phyloP scores from a whole-genome alignment of 2,797 vertebrate genomes.

The Melanotaenia nigrans region DNA sequence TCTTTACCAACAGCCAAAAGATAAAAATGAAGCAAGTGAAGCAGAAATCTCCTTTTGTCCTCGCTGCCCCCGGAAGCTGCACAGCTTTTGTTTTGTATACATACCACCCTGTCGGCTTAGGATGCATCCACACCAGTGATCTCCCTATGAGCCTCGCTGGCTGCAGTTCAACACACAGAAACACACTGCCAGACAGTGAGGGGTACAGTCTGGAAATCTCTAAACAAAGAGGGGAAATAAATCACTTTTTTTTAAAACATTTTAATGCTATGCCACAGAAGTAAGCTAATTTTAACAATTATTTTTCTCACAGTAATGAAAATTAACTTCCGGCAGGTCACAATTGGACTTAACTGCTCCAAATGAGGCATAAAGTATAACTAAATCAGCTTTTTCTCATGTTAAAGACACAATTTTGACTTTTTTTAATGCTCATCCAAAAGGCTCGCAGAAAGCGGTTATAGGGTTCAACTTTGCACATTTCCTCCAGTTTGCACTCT shows the following conservation, averaged over 20 bases:
- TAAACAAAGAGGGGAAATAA: slow-evolving; percentile 9
- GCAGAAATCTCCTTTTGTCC: slow-evolving; percentile 54
- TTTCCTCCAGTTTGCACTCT: slow-evolving; percentile 39
- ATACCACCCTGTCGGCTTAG: slow-evolving; percentile 35
- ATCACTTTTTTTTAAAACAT: not conserved
- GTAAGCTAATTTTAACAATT: not conserved
- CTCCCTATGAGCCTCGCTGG: slow-evolving; percentile 47
- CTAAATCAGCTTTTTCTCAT: not conserved
- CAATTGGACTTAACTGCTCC: not conserved
- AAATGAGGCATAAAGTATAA: not conserved
- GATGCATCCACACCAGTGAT: slow-evolving; percentile 40
- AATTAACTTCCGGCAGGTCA: not conserved
- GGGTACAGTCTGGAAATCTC: not conserved
- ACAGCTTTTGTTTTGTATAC: slow-evolving; percentile 68
- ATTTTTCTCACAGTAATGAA: not conserved
- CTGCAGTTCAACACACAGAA: slow-evolving; percentile 33
- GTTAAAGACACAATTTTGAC: not conserved
- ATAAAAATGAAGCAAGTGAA: slow-evolving; percentile 46
- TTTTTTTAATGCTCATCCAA: not conserved
- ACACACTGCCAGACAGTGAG: slow-evolving; percentile 8
- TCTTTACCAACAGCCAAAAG: slow-evolving; percentile 3
- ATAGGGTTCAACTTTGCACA: slow-evolving; percentile 21
- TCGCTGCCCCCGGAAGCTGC: slow-evolving; percentile 43
- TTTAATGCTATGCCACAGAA: slow-evolving; percentile 14
- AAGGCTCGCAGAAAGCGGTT: slow-evolving; percentile 11